phyloP scores from a whole-genome alignment of 2,888 invertebrate genomes.

The Seira musarum region DNA sequence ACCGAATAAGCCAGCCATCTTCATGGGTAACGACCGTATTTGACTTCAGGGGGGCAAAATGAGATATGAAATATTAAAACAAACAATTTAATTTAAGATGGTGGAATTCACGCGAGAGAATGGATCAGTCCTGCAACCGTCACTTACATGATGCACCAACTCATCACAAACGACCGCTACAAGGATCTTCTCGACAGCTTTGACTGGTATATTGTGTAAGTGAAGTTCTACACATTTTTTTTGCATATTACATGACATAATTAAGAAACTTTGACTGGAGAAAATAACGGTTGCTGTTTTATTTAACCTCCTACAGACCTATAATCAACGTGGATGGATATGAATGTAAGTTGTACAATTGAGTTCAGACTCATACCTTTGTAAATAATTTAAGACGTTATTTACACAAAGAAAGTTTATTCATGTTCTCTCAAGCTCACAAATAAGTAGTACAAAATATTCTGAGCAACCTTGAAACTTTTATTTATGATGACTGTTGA shows the following conservation, averaged over 20 bases:
- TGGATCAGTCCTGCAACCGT: conserved; percentile 72
- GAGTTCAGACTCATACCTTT: no score
- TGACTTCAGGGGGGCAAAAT: neutral
- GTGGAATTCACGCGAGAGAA: conserved; percentile 84
- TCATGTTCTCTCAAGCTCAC: no score
- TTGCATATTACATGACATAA: no score
- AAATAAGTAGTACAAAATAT: no score
- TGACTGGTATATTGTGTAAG: conserved; percentile 80
- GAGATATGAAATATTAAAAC: neutral
- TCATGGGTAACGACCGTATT: conserved; percentile 71
- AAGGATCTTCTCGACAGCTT: conserved; percentile 72
- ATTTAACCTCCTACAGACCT: conserved; percentile 72
- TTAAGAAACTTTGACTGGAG: no score
- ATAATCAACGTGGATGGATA: conserved; percentile 91
- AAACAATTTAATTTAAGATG: no score
- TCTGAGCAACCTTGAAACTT: no score
- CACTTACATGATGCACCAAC: conserved; percentile 65
- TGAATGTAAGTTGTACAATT: conserved; percentile 74
- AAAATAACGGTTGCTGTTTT: neutral
- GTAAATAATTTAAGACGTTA: no score
- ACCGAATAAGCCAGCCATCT: conserved; percentile 72
- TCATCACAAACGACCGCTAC: conserved; percentile 53
- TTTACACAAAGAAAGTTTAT: no score
- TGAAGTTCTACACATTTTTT: no score
- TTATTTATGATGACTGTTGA: no score